Conservation (phyloP, 2,888 invertebrate genomes). For the Oscheius sp. region DNA sequence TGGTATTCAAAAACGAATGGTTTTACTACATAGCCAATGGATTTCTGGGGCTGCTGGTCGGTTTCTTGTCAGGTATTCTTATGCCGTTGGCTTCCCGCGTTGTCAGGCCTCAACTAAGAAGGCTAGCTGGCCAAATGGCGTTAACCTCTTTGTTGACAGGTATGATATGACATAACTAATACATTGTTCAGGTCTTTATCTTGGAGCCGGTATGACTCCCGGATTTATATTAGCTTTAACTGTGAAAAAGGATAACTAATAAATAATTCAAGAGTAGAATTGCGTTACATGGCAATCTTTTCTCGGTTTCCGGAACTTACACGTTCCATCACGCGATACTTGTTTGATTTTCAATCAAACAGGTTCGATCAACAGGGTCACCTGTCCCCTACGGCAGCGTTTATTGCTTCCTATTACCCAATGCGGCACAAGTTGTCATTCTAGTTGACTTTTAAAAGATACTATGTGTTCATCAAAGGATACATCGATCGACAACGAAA, state of each 20-base stretch:
- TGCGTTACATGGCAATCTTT: neutral
- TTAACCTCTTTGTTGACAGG: conserved; percentile 22
- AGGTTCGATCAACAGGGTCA: too few relatives aligned
- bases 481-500: too few relatives aligned
- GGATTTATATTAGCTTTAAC: conserved; percentile 2
- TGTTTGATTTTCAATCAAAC: neutral
- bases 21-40: conserved; percentile 31
- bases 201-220: conserved; percentile 26
- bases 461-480: too few relatives aligned
- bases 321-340: too few relatives aligned
- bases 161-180: neutral
- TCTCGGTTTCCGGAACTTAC: neutral
- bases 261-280: neutral
- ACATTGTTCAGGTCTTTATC: conserved; percentile 20
- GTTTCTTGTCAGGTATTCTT: conserved; percentile 18
- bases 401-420: too few relatives aligned
- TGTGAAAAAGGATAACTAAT: neutral
- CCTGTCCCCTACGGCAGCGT: too few relatives aligned
- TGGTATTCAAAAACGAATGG: conserved; percentile 31
- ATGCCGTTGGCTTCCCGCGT: neutral
- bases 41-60: conserved; percentile 12
- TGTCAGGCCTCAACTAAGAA: too few relatives aligned
- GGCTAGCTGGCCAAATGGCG: conserved; percentile 20
- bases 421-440: too few relatives aligned
- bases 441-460: too few relatives aligned